phyloP scores from a whole-genome alignment of 2,888 invertebrate genomes.

The Leucophenga montana region DNA sequence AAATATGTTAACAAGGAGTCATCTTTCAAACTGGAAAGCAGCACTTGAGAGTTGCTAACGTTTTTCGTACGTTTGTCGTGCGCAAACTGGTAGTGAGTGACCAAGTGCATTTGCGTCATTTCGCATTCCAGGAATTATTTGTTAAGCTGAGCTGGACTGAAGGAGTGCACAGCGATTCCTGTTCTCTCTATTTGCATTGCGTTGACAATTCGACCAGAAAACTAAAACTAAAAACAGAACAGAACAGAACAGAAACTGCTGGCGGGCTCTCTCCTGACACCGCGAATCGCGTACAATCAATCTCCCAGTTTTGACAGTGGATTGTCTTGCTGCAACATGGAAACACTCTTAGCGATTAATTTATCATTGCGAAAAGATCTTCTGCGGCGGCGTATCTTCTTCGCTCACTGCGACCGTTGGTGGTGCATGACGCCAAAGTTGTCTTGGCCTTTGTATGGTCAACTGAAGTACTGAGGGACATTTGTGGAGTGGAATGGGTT shows the following conservation, averaged over 20 bases:
- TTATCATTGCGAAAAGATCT: slow-evolving; percentile 71
- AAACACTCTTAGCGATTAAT: slow-evolving; percentile 72
- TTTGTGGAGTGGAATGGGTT: no score
- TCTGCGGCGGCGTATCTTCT: slow-evolving; percentile 40
- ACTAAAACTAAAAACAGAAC: slow-evolving; percentile 49
- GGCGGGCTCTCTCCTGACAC: slow-evolving; percentile 33
- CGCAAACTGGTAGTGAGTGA: slow-evolving; percentile 54
- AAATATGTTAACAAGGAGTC: slow-evolving; percentile 71
- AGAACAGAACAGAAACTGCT: slow-evolving; percentile 38
- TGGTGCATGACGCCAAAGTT: background rate
- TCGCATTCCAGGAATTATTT: slow-evolving; percentile 51
- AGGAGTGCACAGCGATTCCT: slow-evolving; percentile 45
- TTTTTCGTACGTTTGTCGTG: slow-evolving; percentile 40
- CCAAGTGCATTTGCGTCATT: slow-evolving; percentile 50
- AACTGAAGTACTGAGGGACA: no score
- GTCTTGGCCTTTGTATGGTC: background rate
- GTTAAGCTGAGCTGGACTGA: slow-evolving; percentile 11
- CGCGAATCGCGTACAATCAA: slow-evolving; percentile 63
- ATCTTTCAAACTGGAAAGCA: slow-evolving; percentile 49
- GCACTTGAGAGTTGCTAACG: slow-evolving; percentile 43
- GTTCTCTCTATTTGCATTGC: slow-evolving; percentile 34
- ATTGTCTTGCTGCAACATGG: slow-evolving; percentile 70
- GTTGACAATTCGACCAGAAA: slow-evolving; percentile 64
- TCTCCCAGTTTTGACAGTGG: slow-evolving; percentile 69
- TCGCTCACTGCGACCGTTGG: slow-evolving; percentile 4